These are phyloP conservation scores for Botrylloides violaceus DNA, from an alignment of 23 tunicate species.

Conservation along the genomic window DNA sequence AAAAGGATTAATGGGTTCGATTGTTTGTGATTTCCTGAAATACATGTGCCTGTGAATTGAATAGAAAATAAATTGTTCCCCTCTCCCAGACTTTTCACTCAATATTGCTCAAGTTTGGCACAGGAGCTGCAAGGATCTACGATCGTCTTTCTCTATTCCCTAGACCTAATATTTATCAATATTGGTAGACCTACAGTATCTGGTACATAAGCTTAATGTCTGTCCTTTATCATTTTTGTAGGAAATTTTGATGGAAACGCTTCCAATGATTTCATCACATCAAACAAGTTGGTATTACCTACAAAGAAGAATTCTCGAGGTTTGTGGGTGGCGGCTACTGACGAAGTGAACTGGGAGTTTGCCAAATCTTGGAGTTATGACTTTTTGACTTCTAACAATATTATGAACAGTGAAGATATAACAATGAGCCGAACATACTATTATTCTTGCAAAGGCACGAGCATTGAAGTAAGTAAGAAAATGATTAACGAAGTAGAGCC, in stretches of 20 bases:
- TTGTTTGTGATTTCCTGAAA: not conserved
- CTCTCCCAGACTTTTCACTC: too few species aligned
- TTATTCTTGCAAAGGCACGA: constrained; percentile 1
- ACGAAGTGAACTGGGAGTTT: constrained; percentile 3
- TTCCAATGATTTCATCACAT: constrained; percentile 60
- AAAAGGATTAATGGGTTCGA: constrained; percentile 4
- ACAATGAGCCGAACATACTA: not conserved
- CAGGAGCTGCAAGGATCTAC: too few species aligned
- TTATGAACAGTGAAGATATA: not conserved
- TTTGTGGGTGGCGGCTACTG: constrained; percentile 4
- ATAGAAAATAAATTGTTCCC: too few species aligned
- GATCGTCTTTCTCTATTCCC: too few species aligned
- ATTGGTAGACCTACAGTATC: too few species aligned
- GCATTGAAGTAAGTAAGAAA: not conserved
- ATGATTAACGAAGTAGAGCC: not conserved
- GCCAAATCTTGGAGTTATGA: constrained; percentile 14
- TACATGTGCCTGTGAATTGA: too few species aligned
- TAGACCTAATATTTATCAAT: too few species aligned
- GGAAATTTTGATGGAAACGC: constrained; percentile 68
- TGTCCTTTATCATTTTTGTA: not conserved
- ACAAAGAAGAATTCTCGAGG: constrained; percentile 17
- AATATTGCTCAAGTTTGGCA: too few species aligned
- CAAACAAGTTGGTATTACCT: constrained; percentile 36
- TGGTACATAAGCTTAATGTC: too few species aligned
- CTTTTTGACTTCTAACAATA: not conserved